phyloP scores from a whole-genome alignment of 2,888 invertebrate genomes.

The Theretra japonica region DNA sequence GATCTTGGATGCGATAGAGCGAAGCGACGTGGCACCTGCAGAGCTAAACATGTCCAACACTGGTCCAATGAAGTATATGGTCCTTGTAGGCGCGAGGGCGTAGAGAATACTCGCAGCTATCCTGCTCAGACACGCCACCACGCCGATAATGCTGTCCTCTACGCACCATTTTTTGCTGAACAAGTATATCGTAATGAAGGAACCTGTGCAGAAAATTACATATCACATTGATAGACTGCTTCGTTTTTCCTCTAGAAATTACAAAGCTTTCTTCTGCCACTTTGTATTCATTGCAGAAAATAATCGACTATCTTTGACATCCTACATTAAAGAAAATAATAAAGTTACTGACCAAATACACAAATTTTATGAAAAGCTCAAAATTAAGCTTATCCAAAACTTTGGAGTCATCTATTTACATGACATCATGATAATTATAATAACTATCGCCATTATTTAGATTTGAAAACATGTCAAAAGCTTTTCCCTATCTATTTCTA shows the following conservation, averaged over 20 bases:
- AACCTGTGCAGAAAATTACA: conserved; percentile 64
- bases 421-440: too few relatives aligned
- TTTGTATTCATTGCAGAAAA: too few relatives aligned
- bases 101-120: conserved; percentile 80
- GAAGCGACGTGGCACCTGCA: conserved; percentile 83
- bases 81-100: conserved; percentile 75
- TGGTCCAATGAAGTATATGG: conserved; percentile 81
- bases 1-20: conserved; percentile 84
- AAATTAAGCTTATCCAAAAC: too few relatives aligned
- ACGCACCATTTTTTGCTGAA: conserved; percentile 81
- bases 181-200: conserved; percentile 81
- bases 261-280: too few relatives aligned
- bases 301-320: too few relatives aligned
- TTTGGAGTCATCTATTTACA: too few relatives aligned
- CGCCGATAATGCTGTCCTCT: conserved; percentile 79
- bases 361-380: too few relatives aligned
- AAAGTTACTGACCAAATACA: too few relatives aligned
- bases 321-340: too few relatives aligned
- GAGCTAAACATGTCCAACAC: conserved; percentile 84
- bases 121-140: conserved; percentile 81
- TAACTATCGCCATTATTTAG: too few relatives aligned
- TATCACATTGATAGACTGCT: not conserved
- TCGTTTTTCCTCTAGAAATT: not conserved
- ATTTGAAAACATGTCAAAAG: too few relatives aligned
- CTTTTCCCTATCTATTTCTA: too few relatives aligned